Conservation (phyloP, 2,888 invertebrate genomes). For the Epinotia bilunana region DNA sequence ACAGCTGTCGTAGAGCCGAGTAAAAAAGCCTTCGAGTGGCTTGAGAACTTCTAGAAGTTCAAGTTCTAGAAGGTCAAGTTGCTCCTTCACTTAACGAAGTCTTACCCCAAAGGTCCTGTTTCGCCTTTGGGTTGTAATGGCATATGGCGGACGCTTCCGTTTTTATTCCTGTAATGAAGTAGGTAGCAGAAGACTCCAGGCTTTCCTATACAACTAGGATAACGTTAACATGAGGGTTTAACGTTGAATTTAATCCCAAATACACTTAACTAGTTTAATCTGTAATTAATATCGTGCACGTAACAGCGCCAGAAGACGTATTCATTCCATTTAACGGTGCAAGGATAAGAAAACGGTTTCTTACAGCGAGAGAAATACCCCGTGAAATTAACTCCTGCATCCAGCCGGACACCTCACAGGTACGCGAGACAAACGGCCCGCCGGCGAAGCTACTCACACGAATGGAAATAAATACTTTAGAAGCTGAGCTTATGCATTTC, state of each 20-base stretch:
- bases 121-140: too few relatives aligned
- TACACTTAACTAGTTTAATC: background rate
- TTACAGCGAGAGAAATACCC: constrained; percentile 75
- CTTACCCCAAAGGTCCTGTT: too few relatives aligned
- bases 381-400: constrained; percentile 81
- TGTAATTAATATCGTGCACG: constrained; percentile 15
- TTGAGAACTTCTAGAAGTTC: too few relatives aligned
- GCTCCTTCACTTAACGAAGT: too few relatives aligned
- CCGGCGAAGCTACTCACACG: constrained; percentile 56
- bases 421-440: constrained; percentile 72
- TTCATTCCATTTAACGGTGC: constrained; percentile 77
- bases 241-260: background rate
- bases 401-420: constrained; percentile 76
- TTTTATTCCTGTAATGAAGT: too few relatives aligned
- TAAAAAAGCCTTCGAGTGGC: too few relatives aligned
- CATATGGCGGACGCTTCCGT: too few relatives aligned
- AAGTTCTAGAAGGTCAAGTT: too few relatives aligned
- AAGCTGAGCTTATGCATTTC: constrained; percentile 2
- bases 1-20: too few relatives aligned
- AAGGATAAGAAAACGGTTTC: constrained; percentile 66
- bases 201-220: too few relatives aligned
- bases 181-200: too few relatives aligned
- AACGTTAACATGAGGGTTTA: background rate
- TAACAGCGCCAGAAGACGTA: constrained; percentile 55
- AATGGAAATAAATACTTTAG: constrained; percentile 50